Evolutionary conservation across 2,797 vertebrate species (phyloP).

Genomic region (Urosaurus nigricauda): DNA sequence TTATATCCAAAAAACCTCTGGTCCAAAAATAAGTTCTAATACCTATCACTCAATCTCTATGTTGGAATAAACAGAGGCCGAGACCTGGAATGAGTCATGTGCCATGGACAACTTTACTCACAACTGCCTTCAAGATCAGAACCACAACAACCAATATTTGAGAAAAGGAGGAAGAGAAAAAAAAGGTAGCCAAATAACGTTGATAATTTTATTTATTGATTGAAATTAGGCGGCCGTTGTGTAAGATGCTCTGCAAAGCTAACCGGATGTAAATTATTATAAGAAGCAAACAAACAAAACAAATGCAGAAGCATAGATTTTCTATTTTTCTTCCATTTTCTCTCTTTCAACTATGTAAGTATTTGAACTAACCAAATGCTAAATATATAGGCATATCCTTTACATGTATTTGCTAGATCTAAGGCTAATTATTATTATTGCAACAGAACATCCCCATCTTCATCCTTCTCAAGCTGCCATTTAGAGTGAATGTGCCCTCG

Average conservation of each 20-base stretch:
- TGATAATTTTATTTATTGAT: constrained; percentile 60
- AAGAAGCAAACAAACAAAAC: not conserved
- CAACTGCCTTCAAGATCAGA: constrained; percentile 39
- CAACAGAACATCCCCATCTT: no score
- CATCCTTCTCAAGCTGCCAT: not conserved
- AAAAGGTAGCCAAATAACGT: constrained; percentile 21
- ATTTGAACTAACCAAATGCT: not conserved
- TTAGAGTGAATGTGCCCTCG: constrained; percentile 13
- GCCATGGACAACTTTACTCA: constrained; percentile 49
- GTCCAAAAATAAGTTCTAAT: constrained; percentile 80
- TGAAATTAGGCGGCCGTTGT: constrained; percentile 39
- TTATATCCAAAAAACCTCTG: constrained; percentile 77
- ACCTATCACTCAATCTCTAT: constrained; percentile 71
- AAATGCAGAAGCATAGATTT: constrained; percentile 56
- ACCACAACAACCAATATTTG: constrained; percentile 47
- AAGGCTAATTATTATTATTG: no score
- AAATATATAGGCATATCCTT: not conserved
- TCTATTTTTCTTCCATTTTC: constrained; percentile 65
- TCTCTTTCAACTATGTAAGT: constrained; percentile 71
- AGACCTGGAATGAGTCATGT: constrained; percentile 50
- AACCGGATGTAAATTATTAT: not conserved
- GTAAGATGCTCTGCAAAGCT: not conserved
- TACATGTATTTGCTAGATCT: not conserved
- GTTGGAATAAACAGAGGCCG: constrained; percentile 71
- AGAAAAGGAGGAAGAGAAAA: not conserved